A percentile compares a stretch with the other conserved stretches of the same genome.
Evolutionary conservation across 2,888 invertebrate species (phyloP).

Genomic region (Agrochola lychnidis): DNA sequence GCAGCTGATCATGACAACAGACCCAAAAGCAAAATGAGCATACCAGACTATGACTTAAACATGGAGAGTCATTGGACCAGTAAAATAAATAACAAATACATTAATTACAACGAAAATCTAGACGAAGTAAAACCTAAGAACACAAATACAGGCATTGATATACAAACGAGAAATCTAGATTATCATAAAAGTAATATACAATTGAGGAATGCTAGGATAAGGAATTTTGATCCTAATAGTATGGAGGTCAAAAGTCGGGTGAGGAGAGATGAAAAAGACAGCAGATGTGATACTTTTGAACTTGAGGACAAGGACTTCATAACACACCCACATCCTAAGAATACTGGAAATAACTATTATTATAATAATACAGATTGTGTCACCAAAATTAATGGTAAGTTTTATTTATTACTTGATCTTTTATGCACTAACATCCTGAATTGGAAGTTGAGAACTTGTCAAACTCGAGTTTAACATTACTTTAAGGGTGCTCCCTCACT

Average conservation of each 20-base stretch:
- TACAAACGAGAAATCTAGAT: slow-evolving; percentile 65
- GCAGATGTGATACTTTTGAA: slow-evolving; percentile 75
- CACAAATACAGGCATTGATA: slow-evolving; percentile 39
- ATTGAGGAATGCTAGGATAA: slow-evolving; percentile 51
- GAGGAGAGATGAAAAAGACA: slow-evolving; percentile 73
- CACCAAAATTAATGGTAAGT: slow-evolving; percentile 81
- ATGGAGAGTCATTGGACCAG: slow-evolving; percentile 71
- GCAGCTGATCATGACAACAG: slow-evolving; percentile 81
- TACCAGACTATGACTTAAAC: slow-evolving; percentile 53
- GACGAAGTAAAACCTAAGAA: slow-evolving; percentile 42
- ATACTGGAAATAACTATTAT: slow-evolving; percentile 78
- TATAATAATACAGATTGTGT: slow-evolving; percentile 81
- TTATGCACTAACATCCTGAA: too few species aligned
- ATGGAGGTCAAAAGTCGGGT: slow-evolving; percentile 67
- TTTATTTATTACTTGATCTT: too few species aligned
- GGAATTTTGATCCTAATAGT: slow-evolving; percentile 62
- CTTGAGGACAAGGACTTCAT: slow-evolving; percentile 68
- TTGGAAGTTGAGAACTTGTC: too few species aligned
- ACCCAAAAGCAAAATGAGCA: slow-evolving; percentile 52
- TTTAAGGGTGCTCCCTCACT: too few species aligned
- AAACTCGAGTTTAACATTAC: too few species aligned
- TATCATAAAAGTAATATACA: slow-evolving; percentile 65
- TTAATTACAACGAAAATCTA: slow-evolving; percentile 49
- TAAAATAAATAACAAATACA: slow-evolving; percentile 57
- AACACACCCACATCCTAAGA: slow-evolving; percentile 77